Conservation (phyloP, 2,797 vertebrate species). For the Pipistrellus kuhlii region DNA sequence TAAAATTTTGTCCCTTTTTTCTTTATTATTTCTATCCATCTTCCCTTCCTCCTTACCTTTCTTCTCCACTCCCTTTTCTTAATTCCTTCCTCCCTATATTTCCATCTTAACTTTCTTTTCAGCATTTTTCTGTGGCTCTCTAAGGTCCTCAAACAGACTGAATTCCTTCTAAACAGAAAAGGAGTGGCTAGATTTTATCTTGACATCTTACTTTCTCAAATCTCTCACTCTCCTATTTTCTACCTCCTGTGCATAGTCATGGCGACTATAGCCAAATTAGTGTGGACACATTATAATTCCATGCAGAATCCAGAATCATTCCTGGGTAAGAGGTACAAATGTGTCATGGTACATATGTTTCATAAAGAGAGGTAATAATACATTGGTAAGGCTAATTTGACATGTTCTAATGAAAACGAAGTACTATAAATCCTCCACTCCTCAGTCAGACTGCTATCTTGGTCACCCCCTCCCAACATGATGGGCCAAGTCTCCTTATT, state of each 20-base stretch:
- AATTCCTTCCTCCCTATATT: not conserved
- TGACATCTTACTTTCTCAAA: not conserved
- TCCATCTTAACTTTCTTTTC: not conserved
- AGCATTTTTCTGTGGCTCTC: not conserved
- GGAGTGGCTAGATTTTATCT: not conserved
- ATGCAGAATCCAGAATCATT: conserved; percentile 72
- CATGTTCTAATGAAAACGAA: conserved; percentile 71
- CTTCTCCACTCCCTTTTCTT: not conserved
- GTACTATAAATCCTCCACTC: conserved; percentile 68
- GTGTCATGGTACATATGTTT: conserved; percentile 9
- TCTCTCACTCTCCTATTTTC: not conserved
- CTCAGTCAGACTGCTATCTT: not conserved
- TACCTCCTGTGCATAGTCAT: not conserved
- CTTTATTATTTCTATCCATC: not conserved
- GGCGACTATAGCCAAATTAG: conserved; percentile 50
- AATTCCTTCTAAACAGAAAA: not conserved
- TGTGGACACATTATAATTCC: conserved; percentile 73
- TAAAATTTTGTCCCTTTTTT: not conserved
- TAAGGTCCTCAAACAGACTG: not conserved
- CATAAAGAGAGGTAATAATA: conserved; percentile 69
- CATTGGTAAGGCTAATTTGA: conserved; percentile 70
- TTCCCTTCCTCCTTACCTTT: not conserved
- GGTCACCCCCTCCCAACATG: not conserved
- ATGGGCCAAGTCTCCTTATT: not conserved
- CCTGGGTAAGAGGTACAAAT: conserved; percentile 73